phyloP scores from a whole-genome alignment of 2,888 invertebrate genomes.

The Nomada lathburiana region DNA sequence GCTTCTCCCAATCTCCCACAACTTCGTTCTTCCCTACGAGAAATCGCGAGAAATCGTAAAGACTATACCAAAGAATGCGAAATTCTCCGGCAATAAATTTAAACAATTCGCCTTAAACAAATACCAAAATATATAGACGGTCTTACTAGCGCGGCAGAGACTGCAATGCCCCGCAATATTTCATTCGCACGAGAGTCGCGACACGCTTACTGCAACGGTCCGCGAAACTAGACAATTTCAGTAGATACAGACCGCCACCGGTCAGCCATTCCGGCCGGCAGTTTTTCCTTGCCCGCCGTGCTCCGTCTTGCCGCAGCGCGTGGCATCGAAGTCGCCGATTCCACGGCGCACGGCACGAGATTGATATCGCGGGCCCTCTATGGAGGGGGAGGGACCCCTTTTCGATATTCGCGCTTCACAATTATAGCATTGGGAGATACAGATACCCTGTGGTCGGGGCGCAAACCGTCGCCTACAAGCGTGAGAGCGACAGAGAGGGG shows the following conservation, averaged over 20 bases:
- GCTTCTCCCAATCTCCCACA: too few relatives aligned
- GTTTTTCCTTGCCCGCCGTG: conserved; percentile 55
- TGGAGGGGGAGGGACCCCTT: conserved; percentile 38
- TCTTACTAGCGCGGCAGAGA: too few relatives aligned
- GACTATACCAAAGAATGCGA: too few relatives aligned
- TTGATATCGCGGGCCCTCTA: conserved; percentile 61
- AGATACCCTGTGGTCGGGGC: conserved; percentile 28
- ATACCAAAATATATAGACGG: too few relatives aligned
- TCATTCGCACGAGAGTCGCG: too few relatives aligned
- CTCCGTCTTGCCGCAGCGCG: conserved; percentile 64
- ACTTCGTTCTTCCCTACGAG: too few relatives aligned
- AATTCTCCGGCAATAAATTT: too few relatives aligned
- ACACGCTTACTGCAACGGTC: too few relatives aligned
- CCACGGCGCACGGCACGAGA: conserved; percentile 61
- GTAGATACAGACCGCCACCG: not conserved
- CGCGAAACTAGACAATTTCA: not conserved
- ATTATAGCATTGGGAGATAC: conserved; percentile 47
- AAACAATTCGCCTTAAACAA: too few relatives aligned
- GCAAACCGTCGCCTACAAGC: not conserved
- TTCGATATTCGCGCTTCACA: conserved; percentile 62
- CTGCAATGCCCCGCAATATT: too few relatives aligned
- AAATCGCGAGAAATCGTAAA: too few relatives aligned
- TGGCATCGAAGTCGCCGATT: conserved; percentile 74
- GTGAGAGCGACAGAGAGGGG: not conserved
- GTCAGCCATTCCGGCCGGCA: not conserved